Percentiles rank a stretch among this genome's conserved stretches.
phyloP scores from a whole-genome alignment of 2,888 invertebrate genomes.

The Camptogramma bilineatum region DNA sequence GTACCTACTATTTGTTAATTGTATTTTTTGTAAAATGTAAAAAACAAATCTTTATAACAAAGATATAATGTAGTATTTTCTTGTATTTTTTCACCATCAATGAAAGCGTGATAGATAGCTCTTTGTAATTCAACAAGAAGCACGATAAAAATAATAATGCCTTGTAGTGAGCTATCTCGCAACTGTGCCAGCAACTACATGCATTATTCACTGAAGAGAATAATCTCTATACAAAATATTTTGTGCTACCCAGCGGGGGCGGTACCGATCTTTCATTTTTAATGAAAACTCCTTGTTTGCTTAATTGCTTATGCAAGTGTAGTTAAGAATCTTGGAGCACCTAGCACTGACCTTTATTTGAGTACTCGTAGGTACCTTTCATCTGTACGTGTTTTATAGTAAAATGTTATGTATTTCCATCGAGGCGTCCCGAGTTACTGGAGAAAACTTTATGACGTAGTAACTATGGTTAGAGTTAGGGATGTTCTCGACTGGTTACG shows the following conservation, averaged over 20 bases:
- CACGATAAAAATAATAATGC: background rate
- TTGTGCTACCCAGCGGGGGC: slow-evolving; percentile 49
- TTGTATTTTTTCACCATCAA: too few relatives aligned
- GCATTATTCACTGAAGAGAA: slow-evolving; percentile 61
- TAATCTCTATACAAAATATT: slow-evolving; percentile 57
- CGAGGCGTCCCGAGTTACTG: background rate
- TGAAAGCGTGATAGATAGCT: background rate
- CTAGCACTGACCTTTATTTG: slow-evolving; percentile 6
- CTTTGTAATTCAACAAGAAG: background rate
- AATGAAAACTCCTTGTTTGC: slow-evolving; percentile 60
- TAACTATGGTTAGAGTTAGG: background rate
- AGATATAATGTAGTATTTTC: too few relatives aligned
- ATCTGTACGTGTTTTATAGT: background rate
- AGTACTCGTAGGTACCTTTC: background rate
- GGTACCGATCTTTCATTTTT: slow-evolving; percentile 58
- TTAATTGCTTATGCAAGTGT: slow-evolving; percentile 49
- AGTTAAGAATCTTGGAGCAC: slow-evolving; percentile 21
- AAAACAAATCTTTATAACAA: too few relatives aligned
- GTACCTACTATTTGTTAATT: too few relatives aligned
- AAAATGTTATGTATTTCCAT: background rate
- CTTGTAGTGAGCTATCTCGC: slow-evolving; percentile 23
- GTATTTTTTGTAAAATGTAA: too few relatives aligned
- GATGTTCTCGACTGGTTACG: background rate
- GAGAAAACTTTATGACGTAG: background rate
- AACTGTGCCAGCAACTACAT: slow-evolving; percentile 43